These are phyloP conservation scores for Corythaeola cristata DNA, from an alignment of 2,113 vertebrate species.

Conservation along the genomic window DNA sequence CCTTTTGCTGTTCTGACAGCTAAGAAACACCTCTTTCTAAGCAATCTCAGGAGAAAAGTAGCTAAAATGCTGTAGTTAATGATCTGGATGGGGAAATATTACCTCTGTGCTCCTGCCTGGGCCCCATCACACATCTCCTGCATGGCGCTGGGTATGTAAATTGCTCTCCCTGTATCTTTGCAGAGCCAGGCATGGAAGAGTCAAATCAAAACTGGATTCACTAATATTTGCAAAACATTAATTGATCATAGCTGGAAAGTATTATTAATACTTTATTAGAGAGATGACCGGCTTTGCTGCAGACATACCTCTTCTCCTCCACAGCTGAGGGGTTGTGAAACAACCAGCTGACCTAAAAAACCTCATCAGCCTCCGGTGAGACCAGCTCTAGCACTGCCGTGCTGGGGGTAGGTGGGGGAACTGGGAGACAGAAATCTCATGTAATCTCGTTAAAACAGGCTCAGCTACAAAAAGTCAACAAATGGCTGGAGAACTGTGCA, in stretches of 20 bases:
- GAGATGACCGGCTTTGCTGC: neutral
- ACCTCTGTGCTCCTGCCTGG: neutral
- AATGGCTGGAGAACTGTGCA: neutral
- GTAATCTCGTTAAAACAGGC: neutral
- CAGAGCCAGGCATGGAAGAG: neutral
- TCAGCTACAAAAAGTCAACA: neutral
- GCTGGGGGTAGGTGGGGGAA: neutral
- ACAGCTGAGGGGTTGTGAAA: neutral
- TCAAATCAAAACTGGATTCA: neutral
- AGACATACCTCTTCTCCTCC: neutral
- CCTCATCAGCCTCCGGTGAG: neutral
- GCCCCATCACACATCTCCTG: neutral
- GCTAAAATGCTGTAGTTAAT: neutral
- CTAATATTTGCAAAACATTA: neutral
- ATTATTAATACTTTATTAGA: neutral
- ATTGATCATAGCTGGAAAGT: neutral
- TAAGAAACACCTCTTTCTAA: constrained; percentile 4
- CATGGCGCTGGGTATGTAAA: neutral
- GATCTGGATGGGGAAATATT: neutral
- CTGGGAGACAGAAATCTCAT: neutral
- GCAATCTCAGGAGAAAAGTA: neutral
- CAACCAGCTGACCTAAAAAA: neutral
- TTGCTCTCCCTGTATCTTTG: neutral
- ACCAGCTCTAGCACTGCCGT: neutral
- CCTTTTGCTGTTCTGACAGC: neutral